Conservation (phyloP, 1,140 invertebrate species). For the Drosophila ironensis region DNA sequence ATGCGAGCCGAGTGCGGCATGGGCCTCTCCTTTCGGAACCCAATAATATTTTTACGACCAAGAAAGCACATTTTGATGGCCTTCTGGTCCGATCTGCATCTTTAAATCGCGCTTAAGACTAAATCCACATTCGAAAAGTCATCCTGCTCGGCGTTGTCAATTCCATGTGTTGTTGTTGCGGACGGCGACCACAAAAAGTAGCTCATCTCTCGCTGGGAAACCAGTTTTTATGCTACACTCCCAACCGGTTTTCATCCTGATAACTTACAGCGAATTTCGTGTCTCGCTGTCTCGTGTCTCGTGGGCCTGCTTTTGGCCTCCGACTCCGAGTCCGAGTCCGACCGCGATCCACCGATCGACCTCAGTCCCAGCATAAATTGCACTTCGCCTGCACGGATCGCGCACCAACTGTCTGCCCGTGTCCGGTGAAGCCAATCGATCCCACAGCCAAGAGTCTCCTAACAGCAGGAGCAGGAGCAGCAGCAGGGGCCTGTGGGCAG, state of each 20-base stretch:
- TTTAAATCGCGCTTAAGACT: conserved; percentile 5
- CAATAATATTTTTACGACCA: neutral
- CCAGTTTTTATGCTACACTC: conserved; percentile 54
- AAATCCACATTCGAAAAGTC: conserved; percentile 44
- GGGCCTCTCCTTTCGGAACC: too few relatives aligned
- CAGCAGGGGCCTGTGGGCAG: conserved; percentile 16
- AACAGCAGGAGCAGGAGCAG: conserved; percentile 3
- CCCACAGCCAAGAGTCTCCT: too few relatives aligned
- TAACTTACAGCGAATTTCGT: conserved; percentile 50
- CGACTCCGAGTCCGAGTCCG: neutral
- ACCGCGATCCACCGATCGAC: neutral
- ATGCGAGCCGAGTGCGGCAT: too few relatives aligned
- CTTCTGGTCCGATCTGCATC: neutral
- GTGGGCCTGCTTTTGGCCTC: conserved; percentile 26
- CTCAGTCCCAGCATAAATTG: conserved; percentile 53
- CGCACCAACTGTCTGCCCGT: conserved; percentile 5
- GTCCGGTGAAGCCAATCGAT: conserved; percentile 3
- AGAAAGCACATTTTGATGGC: conserved; percentile 20
- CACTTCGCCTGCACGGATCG: conserved; percentile 46
- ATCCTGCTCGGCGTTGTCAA: conserved; percentile 39
- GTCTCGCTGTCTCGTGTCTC: conserved; percentile 33
- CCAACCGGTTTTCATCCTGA: conserved; percentile 55
- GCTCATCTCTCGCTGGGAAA: conserved; percentile 52
- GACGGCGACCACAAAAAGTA: conserved; percentile 41
- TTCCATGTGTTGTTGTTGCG: conserved; percentile 28